Evolutionary conservation across 2,888 invertebrate species (phyloP).

Genomic region (Pandemis corylana): DNA sequence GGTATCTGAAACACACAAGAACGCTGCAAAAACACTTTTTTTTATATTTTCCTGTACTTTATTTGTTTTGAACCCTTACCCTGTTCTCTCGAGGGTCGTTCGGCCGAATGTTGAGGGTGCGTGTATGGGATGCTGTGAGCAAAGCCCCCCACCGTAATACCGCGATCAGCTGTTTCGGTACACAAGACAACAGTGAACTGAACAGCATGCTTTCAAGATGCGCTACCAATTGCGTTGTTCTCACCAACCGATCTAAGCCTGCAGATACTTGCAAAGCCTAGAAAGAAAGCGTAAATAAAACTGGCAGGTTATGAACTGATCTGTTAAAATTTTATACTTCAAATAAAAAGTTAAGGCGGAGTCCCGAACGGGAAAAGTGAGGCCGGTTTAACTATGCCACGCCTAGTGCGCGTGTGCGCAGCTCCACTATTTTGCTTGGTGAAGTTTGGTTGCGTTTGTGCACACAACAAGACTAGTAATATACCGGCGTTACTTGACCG

Average conservation of each 20-base stretch:
- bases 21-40: background rate
- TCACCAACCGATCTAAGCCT: conserved; percentile 90
- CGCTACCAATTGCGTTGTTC: conserved; percentile 92
- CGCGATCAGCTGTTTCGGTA: conserved; percentile 86
- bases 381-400: too few relatives aligned
- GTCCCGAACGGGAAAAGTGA: too few relatives aligned
- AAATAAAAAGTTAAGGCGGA: too few relatives aligned
- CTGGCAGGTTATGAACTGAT: too few relatives aligned
- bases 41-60: background rate
- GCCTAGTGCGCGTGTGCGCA: too few relatives aligned
- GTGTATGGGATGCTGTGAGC: conserved; percentile 89
- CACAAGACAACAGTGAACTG: conserved; percentile 88
- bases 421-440: too few relatives aligned
- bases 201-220: conserved; percentile 93
- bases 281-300: conserved; percentile 37
- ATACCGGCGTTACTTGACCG: too few relatives aligned
- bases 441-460: too few relatives aligned
- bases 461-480: background rate
- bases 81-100: conserved; percentile 93
- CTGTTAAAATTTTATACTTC: too few relatives aligned
- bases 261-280: conserved; percentile 92
- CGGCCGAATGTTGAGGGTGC: conserved; percentile 90
- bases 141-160: conserved; percentile 90
- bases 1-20: conserved; percentile 82
- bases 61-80: conserved; percentile 56